phyloP scores from a whole-genome alignment of 2,113 vertebrate genomes.

The Leptobrachium ailaonicum region DNA sequence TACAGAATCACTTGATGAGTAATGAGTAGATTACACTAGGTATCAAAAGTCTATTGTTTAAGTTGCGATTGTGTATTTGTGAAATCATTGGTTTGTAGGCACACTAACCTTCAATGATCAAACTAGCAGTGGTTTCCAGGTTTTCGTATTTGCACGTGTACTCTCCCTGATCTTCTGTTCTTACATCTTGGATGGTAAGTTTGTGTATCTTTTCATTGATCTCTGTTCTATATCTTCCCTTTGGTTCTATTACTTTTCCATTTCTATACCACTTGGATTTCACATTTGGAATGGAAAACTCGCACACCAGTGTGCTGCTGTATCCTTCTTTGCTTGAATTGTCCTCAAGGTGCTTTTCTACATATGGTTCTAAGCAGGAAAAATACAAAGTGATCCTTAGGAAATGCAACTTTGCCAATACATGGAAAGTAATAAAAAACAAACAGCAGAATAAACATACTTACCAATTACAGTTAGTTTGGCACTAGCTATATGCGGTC shows the following conservation, averaged over 20 bases:
- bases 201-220: slow-evolving; percentile 90
- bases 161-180: slow-evolving; percentile 85
- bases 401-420: background rate
- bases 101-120: slow-evolving; percentile 89
- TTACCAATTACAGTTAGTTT: slow-evolving; percentile 88
- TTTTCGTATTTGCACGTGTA: slow-evolving; percentile 85
- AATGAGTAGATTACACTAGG: too few relatives aligned
- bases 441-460: slow-evolving; percentile 43
- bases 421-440: slow-evolving; percentile 35
- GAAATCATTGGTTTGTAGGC: too few relatives aligned
- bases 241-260: slow-evolving; percentile 82
- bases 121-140: slow-evolving; percentile 86
- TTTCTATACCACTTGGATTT: slow-evolving; percentile 91
- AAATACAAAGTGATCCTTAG: background rate
- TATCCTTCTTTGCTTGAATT: slow-evolving; percentile 90
- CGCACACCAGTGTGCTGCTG: slow-evolving; percentile 83
- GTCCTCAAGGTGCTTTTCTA: slow-evolving; percentile 88
- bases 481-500: slow-evolving; percentile 92
- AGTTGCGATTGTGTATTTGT: too few relatives aligned
- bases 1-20: too few relatives aligned
- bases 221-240: slow-evolving; percentile 81
- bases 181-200: slow-evolving; percentile 86
- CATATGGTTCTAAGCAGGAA: slow-evolving; percentile 72
- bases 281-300: slow-evolving; percentile 90
- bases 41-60: too few relatives aligned